Conservation (phyloP, 2,888 invertebrate species). For the Pseudococcus viburni region DNA sequence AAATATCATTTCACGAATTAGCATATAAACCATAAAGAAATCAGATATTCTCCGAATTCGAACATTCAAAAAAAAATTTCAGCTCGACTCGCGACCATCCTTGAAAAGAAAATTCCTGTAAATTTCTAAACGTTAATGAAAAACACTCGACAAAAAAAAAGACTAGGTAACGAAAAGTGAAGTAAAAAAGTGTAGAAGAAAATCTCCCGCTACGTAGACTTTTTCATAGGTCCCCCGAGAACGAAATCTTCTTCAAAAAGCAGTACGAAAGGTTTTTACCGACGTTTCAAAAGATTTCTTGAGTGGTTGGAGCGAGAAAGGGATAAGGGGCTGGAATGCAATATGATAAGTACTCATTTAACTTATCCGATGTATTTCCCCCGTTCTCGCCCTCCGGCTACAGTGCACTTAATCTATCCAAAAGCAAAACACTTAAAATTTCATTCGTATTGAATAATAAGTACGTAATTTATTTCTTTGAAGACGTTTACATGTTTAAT, state of each 20-base stretch:
- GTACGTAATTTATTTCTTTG: conserved; percentile 18
- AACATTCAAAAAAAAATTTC: too few relatives aligned
- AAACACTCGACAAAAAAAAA: not conserved
- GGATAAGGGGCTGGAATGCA: not conserved
- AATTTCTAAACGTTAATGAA: not conserved
- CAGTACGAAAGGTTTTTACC: not conserved
- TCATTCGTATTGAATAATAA: conserved; percentile 12
- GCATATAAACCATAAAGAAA: too few relatives aligned
- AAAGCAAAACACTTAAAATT: conserved; percentile 16
- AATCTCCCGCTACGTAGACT: conserved; percentile 5
- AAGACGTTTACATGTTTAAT: conserved; percentile 15
- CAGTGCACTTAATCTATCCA: not conserved
- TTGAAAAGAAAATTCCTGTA: not conserved
- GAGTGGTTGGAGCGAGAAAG: not conserved
- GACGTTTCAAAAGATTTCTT: conserved; percentile 11
- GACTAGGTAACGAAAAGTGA: not conserved
- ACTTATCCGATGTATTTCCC: not conserved
- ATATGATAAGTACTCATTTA: conserved; percentile 16
- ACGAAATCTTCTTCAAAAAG: not conserved
- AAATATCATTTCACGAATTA: too few relatives aligned
- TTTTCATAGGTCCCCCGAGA: not conserved
- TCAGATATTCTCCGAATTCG: too few relatives aligned
- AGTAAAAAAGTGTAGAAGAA: not conserved
- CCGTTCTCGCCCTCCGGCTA: not conserved
- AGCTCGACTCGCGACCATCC: too few relatives aligned